Percentiles rank a stretch among this genome's conserved stretches.
phyloP scores from a whole-genome alignment of 2,797 vertebrate genomes.

The Diceros bicornis region DNA sequence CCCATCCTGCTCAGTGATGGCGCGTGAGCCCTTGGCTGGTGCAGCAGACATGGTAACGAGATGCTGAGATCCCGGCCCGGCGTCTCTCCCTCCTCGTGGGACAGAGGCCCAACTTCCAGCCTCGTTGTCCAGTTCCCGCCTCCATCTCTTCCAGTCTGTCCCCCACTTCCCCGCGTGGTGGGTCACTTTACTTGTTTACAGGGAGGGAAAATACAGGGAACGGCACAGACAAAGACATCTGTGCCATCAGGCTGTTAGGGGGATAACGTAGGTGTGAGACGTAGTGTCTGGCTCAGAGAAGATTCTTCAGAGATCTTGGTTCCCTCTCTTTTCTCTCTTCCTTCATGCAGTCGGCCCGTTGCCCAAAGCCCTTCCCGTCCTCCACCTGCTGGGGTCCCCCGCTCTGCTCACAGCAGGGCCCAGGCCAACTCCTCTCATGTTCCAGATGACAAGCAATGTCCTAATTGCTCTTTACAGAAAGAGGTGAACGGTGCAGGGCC shows the following conservation, averaged over 20 bases:
- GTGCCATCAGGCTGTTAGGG: not conserved
- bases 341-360: not conserved
- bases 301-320: not conserved
- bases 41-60: not conserved
- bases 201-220: too few species aligned
- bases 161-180: not conserved
- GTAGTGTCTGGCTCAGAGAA: not conserved
- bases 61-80: not conserved
- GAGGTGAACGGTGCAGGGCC: not conserved
- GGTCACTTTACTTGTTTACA: not conserved
- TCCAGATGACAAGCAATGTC: not conserved
- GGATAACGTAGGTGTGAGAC: too few species aligned
- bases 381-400: not conserved
- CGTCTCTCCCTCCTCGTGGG: not conserved
- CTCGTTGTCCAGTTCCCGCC: not conserved
- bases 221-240: not conserved
- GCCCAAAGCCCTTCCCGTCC: not conserved
- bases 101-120: not conserved
- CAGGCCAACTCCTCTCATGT: not conserved
- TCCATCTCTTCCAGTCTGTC: not conserved
- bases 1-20: not conserved
- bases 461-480: not conserved
- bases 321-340: not conserved
- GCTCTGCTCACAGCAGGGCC: not conserved
- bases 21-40: not conserved